These are phyloP conservation scores for Echinometra lucunter DNA, from an alignment of 53 echinoderm and acorn worm genomes.

Conservation along the genomic window DNA sequence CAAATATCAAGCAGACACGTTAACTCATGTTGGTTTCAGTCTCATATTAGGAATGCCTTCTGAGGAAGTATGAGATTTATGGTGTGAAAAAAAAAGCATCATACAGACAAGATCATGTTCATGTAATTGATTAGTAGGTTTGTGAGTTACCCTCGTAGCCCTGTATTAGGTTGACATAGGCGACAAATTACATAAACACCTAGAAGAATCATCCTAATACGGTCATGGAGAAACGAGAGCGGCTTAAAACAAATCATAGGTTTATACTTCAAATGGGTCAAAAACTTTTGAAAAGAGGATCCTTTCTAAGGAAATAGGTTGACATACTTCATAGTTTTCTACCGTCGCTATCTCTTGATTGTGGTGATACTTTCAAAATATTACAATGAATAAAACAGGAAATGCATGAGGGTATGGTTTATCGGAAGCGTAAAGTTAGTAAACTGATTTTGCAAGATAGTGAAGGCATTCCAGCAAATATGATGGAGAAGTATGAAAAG, in stretches of 20 bases:
- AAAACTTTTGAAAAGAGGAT: neutral
- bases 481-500: no score
- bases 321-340: neutral
- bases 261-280: neutral
- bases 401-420: no score
- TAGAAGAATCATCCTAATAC: neutral
- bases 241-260: neutral
- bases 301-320: neutral
- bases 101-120: no score
- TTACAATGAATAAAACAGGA: no score
- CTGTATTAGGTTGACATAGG: neutral
- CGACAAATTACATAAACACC: neutral
- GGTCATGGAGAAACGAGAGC: neutral
- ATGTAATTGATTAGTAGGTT: conserved; percentile 15
- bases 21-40: conserved; percentile 7
- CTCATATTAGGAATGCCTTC: neutral
- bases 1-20: neutral
- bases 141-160: neutral
- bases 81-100: neutral
- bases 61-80: neutral
- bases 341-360: no score
- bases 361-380: no score
- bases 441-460: no score
- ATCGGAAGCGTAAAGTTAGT: no score
- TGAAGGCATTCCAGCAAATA: no score